These are phyloP conservation scores for Entomyzon cyanotis DNA, from an alignment of 2,113 vertebrate species.

Conservation along the genomic window DNA sequence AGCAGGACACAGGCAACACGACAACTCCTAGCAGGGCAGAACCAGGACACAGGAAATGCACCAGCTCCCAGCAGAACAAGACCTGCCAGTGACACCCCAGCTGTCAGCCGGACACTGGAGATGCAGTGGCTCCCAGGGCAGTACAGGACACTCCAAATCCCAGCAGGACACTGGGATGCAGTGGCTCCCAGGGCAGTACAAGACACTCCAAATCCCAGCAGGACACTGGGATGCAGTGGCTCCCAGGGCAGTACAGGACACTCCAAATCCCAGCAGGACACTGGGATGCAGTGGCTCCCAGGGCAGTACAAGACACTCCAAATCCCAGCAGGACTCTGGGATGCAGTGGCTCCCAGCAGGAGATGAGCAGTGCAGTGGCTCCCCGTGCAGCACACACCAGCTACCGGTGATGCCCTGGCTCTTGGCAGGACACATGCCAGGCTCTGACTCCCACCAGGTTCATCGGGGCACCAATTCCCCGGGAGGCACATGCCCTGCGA, in stretches of 20 bases:
- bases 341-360: neutral
- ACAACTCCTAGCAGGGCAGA: neutral
- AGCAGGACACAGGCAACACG: neutral
- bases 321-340: too few species aligned
- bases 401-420: neutral
- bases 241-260: neutral
- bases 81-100: too few species aligned
- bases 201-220: neutral
- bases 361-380: neutral
- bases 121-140: too few species aligned
- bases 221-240: neutral
- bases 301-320: too few species aligned
- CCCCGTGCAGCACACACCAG: neutral
- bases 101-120: neutral
- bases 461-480: neutral
- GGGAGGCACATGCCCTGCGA: rapidly evolving
- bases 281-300: neutral
- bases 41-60: neutral
- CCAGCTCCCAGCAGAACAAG: neutral
- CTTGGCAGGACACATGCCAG: neutral
- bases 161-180: too few species aligned
- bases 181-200: neutral
- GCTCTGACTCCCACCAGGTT: neutral
- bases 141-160: too few species aligned
- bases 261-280: neutral